Percentiles rank a stretch among this genome's conserved stretches.
These are phyloP conservation scores for Drosophila neotestacea DNA, from an alignment of 2,888 invertebrate species.

Conservation along the genomic window DNA sequence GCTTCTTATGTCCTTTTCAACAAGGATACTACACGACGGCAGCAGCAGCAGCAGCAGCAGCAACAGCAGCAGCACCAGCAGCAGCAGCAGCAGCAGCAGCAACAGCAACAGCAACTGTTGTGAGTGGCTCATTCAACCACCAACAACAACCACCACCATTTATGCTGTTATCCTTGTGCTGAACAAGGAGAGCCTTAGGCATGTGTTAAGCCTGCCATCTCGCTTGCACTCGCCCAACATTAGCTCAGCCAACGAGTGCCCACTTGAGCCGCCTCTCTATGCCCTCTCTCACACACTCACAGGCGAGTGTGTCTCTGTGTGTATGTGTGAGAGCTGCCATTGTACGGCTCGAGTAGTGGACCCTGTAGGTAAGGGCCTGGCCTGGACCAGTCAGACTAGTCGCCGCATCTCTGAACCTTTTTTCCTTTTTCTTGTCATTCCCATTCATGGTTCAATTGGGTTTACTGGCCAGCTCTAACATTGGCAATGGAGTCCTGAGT, in stretches of 20 bases:
- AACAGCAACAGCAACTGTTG: conserved; percentile 52
- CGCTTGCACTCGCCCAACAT: conserved; percentile 35
- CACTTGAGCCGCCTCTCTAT: conserved; percentile 69
- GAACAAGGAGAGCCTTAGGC: conserved; percentile 42
- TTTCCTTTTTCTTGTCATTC: neutral
- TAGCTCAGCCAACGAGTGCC: conserved; percentile 63
- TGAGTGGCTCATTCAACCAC: conserved; percentile 79
- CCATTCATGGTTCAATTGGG: conserved; percentile 18
- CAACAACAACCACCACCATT: conserved; percentile 66
- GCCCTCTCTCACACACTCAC: conserved; percentile 19
- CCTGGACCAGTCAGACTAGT: conserved; percentile 62
- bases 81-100: conserved; percentile 35
- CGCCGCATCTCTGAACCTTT: conserved; percentile 36
- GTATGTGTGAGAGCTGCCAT: conserved; percentile 52
- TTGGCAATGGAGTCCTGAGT: neutral
- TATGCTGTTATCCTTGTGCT: conserved; percentile 50
- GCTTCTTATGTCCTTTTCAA: conserved; percentile 85
- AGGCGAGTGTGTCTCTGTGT: conserved; percentile 7
- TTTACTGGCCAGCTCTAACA: neutral
- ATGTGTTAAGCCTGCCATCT: conserved; percentile 47
- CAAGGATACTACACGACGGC: conserved; percentile 65
- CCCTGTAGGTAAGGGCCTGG: conserved; percentile 32
- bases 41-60: conserved; percentile 29
- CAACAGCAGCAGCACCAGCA: conserved; percentile 24
- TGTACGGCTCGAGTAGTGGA: conserved; percentile 59